Evolutionary conservation across 2,113 vertebrate species (phyloP).

Genomic region (Psittacula cyanocephala): DNA sequence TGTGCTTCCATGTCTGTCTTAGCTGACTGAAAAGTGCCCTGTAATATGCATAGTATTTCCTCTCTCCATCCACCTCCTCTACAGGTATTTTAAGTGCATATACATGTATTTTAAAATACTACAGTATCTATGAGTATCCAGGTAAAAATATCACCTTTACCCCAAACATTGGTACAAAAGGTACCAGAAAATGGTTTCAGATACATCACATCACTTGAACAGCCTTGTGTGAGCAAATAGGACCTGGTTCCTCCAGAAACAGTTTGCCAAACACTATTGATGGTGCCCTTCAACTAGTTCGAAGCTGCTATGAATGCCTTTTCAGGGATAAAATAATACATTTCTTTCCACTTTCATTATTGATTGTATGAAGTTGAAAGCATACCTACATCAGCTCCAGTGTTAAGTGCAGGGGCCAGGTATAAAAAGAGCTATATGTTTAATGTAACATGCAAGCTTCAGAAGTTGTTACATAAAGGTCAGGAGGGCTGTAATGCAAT

Average conservation of each 20-base stretch:
- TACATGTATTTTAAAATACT: background rate
- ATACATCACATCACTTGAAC: background rate
- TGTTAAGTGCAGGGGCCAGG: background rate
- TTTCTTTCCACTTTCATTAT: background rate
- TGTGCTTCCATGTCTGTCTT: background rate
- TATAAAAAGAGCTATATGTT: background rate
- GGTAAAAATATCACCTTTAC: background rate
- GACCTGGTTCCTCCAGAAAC: background rate
- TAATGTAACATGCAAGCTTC: background rate
- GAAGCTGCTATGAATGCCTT: background rate
- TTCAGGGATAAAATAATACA: background rate
- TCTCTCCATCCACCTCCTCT: background rate
- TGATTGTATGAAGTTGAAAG: background rate
- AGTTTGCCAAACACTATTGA: background rate
- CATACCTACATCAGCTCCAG: background rate
- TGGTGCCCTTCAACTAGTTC: background rate
- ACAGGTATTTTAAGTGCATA: background rate
- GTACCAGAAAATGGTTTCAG: background rate
- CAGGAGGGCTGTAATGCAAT: background rate
- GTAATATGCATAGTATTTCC: background rate
- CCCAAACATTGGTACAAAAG: background rate
- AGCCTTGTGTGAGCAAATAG: background rate
- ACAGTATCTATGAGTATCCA: background rate
- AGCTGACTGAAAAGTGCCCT: background rate
- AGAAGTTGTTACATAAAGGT: background rate